These are phyloP conservation scores for Dreissena polymorpha DNA, from an alignment of 1,140 invertebrate genomes.

Conservation along the genomic window DNA sequence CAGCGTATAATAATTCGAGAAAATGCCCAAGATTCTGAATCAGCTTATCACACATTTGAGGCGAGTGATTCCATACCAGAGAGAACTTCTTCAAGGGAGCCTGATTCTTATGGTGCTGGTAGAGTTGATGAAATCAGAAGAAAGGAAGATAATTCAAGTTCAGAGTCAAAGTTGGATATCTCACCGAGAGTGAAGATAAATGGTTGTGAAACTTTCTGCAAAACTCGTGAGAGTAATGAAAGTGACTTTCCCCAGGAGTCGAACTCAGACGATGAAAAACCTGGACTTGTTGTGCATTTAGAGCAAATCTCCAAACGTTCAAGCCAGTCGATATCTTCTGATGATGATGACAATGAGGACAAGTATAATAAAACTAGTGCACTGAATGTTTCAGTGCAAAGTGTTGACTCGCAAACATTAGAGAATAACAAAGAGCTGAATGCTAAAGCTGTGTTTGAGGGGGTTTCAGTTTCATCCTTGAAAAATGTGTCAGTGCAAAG, in stretches of 20 bases:
- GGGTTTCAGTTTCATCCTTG: too few relatives aligned
- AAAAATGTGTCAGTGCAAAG: too few relatives aligned
- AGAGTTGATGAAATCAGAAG: not conserved
- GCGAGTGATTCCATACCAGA: conserved; percentile 51
- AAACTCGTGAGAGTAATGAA: conserved; percentile 46
- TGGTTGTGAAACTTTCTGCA: not conserved
- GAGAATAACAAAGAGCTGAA: too few relatives aligned
- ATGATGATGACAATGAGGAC: conserved; percentile 29
- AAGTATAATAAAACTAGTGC: not conserved
- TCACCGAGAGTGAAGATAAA: not conserved
- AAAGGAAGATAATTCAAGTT: not conserved
- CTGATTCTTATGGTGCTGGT: conserved; percentile 19
- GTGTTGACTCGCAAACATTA: too few relatives aligned
- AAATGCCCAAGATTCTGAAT: conserved; percentile 52
- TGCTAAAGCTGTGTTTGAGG: too few relatives aligned
- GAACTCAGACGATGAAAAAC: conserved; percentile 42
- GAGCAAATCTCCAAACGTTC: conserved; percentile 37
- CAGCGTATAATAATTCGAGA: conserved; percentile 25
- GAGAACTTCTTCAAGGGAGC: conserved; percentile 31
- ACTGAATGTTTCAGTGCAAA: not conserved
- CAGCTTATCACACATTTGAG: conserved; percentile 54
- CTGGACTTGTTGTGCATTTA: not conserved
- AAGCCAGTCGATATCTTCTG: conserved; percentile 52
- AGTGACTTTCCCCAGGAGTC: conserved; percentile 53
- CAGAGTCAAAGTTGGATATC: conserved; percentile 20